phyloP scores from a whole-genome alignment of 2,888 invertebrate species.

The Lepidonotus clava region DNA sequence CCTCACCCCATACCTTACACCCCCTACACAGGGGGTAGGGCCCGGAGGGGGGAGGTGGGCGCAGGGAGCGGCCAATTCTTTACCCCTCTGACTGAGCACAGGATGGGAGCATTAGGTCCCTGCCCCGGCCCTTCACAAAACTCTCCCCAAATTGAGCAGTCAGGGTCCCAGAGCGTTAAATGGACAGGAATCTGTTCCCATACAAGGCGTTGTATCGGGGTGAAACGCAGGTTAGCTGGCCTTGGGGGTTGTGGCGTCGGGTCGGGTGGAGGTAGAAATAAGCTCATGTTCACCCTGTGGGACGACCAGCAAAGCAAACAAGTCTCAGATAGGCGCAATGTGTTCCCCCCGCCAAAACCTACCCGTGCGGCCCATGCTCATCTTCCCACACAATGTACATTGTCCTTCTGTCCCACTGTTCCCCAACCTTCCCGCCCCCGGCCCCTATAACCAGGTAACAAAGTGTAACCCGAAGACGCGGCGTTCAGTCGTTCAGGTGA shows the following conservation, averaged over 20 bases:
- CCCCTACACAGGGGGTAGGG: not conserved
- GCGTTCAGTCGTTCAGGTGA: no score
- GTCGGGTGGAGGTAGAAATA: not conserved
- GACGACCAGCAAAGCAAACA: not conserved
- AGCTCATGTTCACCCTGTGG: not conserved
- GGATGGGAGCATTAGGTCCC: no score
- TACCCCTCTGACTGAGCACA: no score
- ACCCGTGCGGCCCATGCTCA: not conserved
- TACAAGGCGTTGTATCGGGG: no score
- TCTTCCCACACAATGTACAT: not conserved
- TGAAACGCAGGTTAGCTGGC: not conserved
- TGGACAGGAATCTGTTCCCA: no score
- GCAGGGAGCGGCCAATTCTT: no score
- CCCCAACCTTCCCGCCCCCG: no score
- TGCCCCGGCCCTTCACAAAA: no score
- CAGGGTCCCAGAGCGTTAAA: no score
- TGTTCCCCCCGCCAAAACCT: not conserved
- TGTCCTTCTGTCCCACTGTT: no score
- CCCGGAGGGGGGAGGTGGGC: no score
- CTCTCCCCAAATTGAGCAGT: no score
- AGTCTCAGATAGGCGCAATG: not conserved
- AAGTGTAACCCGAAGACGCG: not conserved
- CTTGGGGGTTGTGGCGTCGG: not conserved
- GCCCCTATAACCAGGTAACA: not conserved
- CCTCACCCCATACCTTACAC: not conserved